Base-by-base conservation (phyloP, 1,140 invertebrate species). In the Latrodectus geometricus region DNA sequence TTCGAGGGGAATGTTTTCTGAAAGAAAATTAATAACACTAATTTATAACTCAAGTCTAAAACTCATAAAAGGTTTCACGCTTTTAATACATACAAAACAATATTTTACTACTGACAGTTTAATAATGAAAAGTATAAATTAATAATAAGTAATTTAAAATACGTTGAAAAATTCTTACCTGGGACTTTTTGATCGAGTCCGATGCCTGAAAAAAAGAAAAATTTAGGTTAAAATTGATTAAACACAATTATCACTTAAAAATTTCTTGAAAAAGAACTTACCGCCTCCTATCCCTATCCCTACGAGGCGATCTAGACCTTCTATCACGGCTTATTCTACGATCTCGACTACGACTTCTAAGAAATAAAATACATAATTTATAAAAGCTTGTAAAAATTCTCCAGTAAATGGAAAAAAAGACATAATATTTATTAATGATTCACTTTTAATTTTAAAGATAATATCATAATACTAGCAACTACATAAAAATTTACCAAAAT, bases 341-440 rank as follows among this genome's bases (percentile, higher is more conserved):
- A 12, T 90, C 91, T 87, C 88, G 90, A 15, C 66, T 91, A 90
- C 85, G 90, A 89, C 87, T 92, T 90, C 80, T 90, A 50, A 48
- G 56, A 74, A 56, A 3, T 52, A 65, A 74, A n/a, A 77, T 50
- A 77, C 21, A 79, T 14, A 76, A 76, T 4, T 54, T n/a, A 7
- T 35, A 21, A 70, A 35, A 11, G 35, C 35, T 35, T 35, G 5
- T 5, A 1, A 35, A 35, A 35, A 35, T 5, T 35, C 5, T 35
- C 2, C 35, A 35, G 35, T 35, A 35, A 35, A 35, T 35, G 35
- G 5, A 3, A 35, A 5, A 35, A 35, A 35, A 35, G 35, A 35
- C 5, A 3, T 35, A 35, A 35, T 35, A 35, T 35, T 35, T 35
- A 35, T 35, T 5, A 35, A 35, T 35, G 35, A 35, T 35, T 35